Evolutionary conservation across 2,888 invertebrate species (phyloP).

Genomic region (Microdon myrmicae): DNA sequence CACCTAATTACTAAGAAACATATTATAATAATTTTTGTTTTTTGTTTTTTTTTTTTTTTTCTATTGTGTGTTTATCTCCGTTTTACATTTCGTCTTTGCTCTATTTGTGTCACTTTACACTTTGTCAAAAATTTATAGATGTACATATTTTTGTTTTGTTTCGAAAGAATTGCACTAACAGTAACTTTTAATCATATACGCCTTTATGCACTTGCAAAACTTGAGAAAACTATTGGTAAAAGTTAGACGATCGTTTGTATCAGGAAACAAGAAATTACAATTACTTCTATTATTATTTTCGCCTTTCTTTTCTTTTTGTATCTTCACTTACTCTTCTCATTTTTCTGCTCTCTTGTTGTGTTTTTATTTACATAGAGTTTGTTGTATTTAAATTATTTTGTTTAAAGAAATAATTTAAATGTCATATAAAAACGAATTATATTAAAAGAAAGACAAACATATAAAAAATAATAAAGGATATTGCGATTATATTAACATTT

Average conservation of each 20-base stretch:
- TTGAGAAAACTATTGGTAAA: constrained; percentile 45
- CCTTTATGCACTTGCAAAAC: constrained; percentile 20
- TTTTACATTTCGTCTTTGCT: constrained; percentile 1
- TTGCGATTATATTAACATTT: constrained; percentile 10
- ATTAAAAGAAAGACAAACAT: constrained; percentile 4
- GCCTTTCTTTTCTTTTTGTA: constrained; percentile 28
- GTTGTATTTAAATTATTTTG: neutral
- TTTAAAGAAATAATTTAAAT: constrained; percentile 43
- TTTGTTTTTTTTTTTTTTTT: constrained; percentile 8
- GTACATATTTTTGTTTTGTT: constrained; percentile 29
- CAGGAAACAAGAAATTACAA: constrained; percentile 53
- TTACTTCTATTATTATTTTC: constrained; percentile 38
- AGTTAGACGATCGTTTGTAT: constrained; percentile 41
- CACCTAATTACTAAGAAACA: constrained; percentile 48
- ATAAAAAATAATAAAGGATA: constrained; percentile 11
- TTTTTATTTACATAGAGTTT: constrained; percentile 38
- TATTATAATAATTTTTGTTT: constrained; percentile 27
- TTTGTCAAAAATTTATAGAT: constrained; percentile 34
- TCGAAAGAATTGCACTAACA: constrained; percentile 47
- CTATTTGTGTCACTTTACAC: constrained; percentile 13
- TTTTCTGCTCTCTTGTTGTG: constrained; percentile 32
- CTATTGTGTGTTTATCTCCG: constrained; percentile 12
- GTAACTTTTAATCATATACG: constrained; percentile 29
- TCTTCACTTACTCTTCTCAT: too few species aligned
- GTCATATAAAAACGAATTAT: constrained; percentile 10